Evolutionary conservation across 2,888 invertebrate genomes (phyloP), one percentile per base, ranked within the genome.

Genomic region (Harpalus rufipes): DNA sequence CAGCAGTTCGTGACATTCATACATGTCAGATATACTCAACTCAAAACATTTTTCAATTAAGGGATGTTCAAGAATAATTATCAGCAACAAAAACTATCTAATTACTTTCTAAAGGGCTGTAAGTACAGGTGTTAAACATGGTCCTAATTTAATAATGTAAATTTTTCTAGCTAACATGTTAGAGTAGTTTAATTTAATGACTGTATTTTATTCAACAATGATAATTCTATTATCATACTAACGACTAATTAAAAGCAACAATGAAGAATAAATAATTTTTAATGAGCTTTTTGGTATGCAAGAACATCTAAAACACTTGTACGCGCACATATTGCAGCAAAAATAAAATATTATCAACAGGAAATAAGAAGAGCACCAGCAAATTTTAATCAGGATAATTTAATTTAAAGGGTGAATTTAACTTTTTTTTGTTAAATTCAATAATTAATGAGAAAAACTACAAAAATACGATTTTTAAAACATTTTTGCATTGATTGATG

Each of bases 241-340:
- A 72, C 44, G 72, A 72, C 72, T 72, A 72, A 72, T 72, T 72
- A 72, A 18, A 1, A 72, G 44, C 44, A 72, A 72, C 72, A 72
- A 72, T 72, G 72, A 72, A 44, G 72, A 72, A 72, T 72, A 72
- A 72, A 72, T 72, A 72, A 72, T 72, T 72, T 63, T 72, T 72
- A 72, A 72, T 72, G 16, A 72, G 41, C 41, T 44, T n/a, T 72
- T 72, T 44, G 72, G 21, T 72, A 72, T 72, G 72, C 44, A 72
- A 16, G 16, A 72, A 72, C 72, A 72, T 44, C 72, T 72, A 44
- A 44, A 44, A 72, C 44, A 74, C 72, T 74, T 74, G 72, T 74
- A 74, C 44, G 72, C 8, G 18, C 12, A 7, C 72, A 44, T 74
- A 18, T 74, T 74, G 72, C 72, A 74, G 41, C 10, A 72, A 72